Percentiles rank a stretch among this genome's conserved stretches.
phyloP scores from a whole-genome alignment of 2,888 invertebrate genomes.

The Crioceris asparagi region DNA sequence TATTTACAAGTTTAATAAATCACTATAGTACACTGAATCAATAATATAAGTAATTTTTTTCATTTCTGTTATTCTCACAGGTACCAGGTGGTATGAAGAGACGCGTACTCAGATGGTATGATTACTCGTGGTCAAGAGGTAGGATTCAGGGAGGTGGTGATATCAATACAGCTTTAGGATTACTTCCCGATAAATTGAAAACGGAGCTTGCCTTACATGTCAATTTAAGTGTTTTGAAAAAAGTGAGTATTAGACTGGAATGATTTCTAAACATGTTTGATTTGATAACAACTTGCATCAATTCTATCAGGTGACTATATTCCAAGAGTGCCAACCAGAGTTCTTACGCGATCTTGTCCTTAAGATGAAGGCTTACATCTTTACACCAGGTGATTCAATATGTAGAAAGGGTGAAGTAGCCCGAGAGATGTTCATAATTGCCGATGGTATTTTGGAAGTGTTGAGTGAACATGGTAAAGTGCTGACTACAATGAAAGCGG shows the following conservation, averaged over 20 bases:
- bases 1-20: not conserved
- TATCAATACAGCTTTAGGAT: constrained; percentile 86
- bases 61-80: constrained; percentile 27
- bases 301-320: constrained; percentile 72
- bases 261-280: not conserved
- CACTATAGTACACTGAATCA: too few relatives aligned
- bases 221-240: constrained; percentile 88
- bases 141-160: constrained; percentile 93
- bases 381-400: constrained; percentile 94
- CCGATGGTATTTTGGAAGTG: constrained; percentile 92
- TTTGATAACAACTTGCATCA: too few relatives aligned
- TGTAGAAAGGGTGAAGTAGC: constrained; percentile 85
- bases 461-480: constrained; percentile 90
- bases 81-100: constrained; percentile 93
- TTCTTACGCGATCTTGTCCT: constrained; percentile 93
- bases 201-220: constrained; percentile 93
- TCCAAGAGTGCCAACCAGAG: constrained; percentile 96
- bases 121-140: constrained; percentile 95
- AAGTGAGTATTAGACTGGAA: constrained; percentile 44
- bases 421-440: constrained; percentile 96
- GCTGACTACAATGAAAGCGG: constrained; percentile 91
- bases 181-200: constrained; percentile 92
- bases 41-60: too few relatives aligned
- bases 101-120: constrained; percentile 93
- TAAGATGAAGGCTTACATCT: constrained; percentile 97